A percentile compares a stretch with the other conserved stretches of the same genome.
Evolutionary conservation across 2,113 vertebrate species (phyloP).

Genomic region (Bubo bubo): DNA sequence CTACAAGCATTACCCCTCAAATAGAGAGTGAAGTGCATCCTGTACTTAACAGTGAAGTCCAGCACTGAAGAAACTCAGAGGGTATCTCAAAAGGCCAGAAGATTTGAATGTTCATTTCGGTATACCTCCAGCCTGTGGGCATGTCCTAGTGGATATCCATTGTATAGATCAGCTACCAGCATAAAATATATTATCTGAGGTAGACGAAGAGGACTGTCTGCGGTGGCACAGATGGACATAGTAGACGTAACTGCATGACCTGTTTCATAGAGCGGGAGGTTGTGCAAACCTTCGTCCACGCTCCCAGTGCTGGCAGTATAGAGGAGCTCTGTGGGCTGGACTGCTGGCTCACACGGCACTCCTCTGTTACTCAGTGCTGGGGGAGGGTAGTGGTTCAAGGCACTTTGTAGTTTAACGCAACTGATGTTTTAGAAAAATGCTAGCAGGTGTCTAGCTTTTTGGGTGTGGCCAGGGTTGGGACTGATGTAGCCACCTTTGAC

Average conservation of each 20-base stretch:
- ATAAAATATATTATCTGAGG: background rate
- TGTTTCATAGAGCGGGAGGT: background rate
- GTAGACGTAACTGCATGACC: background rate
- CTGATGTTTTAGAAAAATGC: background rate
- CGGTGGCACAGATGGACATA: background rate
- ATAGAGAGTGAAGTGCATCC: background rate
- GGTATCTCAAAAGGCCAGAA: background rate
- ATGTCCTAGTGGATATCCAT: background rate
- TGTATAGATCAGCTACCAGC: background rate
- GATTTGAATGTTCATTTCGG: background rate
- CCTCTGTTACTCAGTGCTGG: fast-evolving
- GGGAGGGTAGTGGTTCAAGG: background rate
- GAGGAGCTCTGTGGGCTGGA: background rate
- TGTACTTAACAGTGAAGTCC: background rate
- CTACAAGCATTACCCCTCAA: background rate
- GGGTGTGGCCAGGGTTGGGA: background rate
- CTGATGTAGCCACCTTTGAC: background rate
- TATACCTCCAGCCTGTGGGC: background rate
- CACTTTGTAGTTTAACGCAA: background rate
- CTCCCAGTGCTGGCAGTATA: background rate
- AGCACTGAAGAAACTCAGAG: background rate
- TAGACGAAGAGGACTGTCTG: background rate
- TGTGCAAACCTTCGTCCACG: background rate
- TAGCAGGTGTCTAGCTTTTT: background rate
- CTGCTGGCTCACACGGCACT: background rate